These are phyloP conservation scores for Meliscaeva auricollis DNA, from an alignment of 2,888 invertebrate species.

Conservation along the genomic window DNA sequence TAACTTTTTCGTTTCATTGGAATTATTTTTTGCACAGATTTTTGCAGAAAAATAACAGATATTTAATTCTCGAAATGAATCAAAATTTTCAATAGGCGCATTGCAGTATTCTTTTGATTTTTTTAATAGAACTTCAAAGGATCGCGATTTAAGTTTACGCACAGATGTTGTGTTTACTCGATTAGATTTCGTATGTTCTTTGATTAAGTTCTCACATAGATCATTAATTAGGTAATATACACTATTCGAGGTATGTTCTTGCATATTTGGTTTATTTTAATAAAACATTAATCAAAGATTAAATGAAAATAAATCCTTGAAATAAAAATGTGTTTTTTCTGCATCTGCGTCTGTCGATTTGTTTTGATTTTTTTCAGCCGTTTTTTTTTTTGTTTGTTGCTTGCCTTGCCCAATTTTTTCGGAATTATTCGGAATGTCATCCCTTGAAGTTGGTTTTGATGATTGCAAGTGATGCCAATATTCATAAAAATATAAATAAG, in stretches of 20 bases:
- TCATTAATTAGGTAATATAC: slow-evolving; percentile 79
- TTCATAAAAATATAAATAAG: too few species aligned
- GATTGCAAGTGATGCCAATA: slow-evolving; percentile 1
- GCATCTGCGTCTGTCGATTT: slow-evolving; percentile 51
- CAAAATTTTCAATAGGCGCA: slow-evolving; percentile 75
- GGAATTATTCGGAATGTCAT: slow-evolving; percentile 29
- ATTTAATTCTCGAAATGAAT: slow-evolving; percentile 79
- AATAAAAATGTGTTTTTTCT: slow-evolving; percentile 2
- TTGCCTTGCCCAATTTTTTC: slow-evolving; percentile 6
- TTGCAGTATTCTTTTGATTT: slow-evolving; percentile 76
- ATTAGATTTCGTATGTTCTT: slow-evolving; percentile 57
- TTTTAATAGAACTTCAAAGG: slow-evolving; percentile 79
- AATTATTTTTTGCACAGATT: slow-evolving; percentile 77
- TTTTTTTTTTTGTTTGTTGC: slow-evolving; percentile 1
- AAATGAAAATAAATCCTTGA: slow-evolving; percentile 8
- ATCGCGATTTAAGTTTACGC: slow-evolving; percentile 77
- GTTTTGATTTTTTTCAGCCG: slow-evolving; percentile 50
- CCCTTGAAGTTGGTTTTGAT: background rate
- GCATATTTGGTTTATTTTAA: slow-evolving; percentile 65
- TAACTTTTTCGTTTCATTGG: slow-evolving; percentile 75
- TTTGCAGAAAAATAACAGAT: slow-evolving; percentile 79
- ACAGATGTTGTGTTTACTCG: slow-evolving; percentile 76
- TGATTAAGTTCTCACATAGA: slow-evolving; percentile 77
- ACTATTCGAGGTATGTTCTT: slow-evolving; percentile 77
- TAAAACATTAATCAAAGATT: slow-evolving; percentile 5